phyloP scores from a whole-genome alignment of 30 jellyfish, hydroid and myxozoan species.

The Aurelia aurita complex sp. Pacific region DNA sequence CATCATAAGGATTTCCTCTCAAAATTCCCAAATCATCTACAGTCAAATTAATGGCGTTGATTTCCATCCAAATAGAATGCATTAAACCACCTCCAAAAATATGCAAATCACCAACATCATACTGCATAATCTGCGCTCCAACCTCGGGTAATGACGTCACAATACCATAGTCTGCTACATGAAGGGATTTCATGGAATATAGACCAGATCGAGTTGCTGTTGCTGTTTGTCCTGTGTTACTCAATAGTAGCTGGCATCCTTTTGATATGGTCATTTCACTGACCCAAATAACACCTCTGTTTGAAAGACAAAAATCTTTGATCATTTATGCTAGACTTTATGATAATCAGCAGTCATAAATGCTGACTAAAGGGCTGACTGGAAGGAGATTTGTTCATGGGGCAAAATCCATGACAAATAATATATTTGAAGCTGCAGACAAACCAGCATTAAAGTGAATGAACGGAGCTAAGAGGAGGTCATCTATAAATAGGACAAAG shows the following conservation, averaged over 20 bases:
- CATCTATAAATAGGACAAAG: too few relatives aligned
- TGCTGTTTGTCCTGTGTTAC: slow-evolving; percentile 43
- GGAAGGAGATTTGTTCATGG: too few relatives aligned
- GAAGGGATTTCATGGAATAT: slow-evolving; percentile 38
- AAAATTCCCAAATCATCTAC: slow-evolving; percentile 66
- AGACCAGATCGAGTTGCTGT: slow-evolving; percentile 57
- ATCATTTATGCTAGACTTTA: too few relatives aligned
- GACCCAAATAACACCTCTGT: slow-evolving; percentile 57
- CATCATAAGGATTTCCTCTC: slow-evolving; percentile 54
- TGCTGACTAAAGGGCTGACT: too few relatives aligned
- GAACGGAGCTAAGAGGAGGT: too few relatives aligned
- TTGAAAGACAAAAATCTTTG: neutral
- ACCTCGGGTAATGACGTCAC: slow-evolving; percentile 66
- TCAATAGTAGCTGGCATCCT: slow-evolving; percentile 52
- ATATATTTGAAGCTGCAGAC: too few relatives aligned
- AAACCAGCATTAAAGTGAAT: too few relatives aligned
- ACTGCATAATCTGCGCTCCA: slow-evolving; percentile 41
- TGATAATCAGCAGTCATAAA: too few relatives aligned
- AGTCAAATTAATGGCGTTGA: slow-evolving; percentile 40
- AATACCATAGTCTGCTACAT: slow-evolving; percentile 53
- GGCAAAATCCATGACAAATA: too few relatives aligned
- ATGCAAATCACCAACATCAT: slow-evolving; percentile 44
- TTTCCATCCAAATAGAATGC: slow-evolving; percentile 47
- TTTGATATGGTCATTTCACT: slow-evolving; percentile 40
- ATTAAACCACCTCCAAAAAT: slow-evolving; percentile 59